phyloP scores from a whole-genome alignment of 2,113 vertebrate species.

The Megaleporinus macrocephalus region DNA sequence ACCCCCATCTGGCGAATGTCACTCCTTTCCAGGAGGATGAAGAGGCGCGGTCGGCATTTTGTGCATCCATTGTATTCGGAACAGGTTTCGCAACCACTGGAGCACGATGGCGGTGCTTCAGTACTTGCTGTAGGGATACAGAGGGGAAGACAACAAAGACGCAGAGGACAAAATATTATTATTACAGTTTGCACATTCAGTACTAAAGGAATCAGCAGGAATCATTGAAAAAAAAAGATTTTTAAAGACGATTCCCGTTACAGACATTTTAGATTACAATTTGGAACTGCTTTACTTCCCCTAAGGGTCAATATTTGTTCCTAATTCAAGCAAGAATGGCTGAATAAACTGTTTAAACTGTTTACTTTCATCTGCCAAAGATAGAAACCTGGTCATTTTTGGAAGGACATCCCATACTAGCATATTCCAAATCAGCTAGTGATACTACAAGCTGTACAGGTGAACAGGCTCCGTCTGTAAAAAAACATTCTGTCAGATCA shows the following conservation, averaged over 20 bases:
- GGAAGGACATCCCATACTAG: no score
- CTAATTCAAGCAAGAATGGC: background rate
- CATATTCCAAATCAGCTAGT: no score
- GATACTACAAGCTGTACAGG: no score
- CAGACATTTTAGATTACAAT: background rate
- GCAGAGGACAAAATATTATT: background rate
- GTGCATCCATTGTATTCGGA: slow-evolving; percentile 97
- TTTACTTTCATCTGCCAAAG: slow-evolving; percentile 53
- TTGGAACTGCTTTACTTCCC: slow-evolving; percentile 33
- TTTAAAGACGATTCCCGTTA: background rate
- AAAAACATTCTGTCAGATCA: background rate
- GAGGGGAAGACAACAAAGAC: background rate
- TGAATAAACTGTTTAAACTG: slow-evolving; percentile 22
- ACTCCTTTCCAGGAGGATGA: slow-evolving; percentile 95
- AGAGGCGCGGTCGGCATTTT: slow-evolving; percentile 94
- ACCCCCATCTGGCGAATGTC: slow-evolving; percentile 95
- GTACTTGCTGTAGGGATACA: slow-evolving; percentile 83
- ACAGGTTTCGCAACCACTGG: slow-evolving; percentile 94
- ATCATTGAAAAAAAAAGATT: background rate
- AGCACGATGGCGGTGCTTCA: slow-evolving; percentile 88
- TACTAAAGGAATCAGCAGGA: background rate
- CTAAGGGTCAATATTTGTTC: no score
- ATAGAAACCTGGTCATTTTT: no score
- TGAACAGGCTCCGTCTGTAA: no score
- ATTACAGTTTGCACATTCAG: background rate